Evolutionary conservation across 2,888 invertebrate species (phyloP), one percentile per base, ranked within the genome.

Genomic region (Phasia obesa): DNA sequence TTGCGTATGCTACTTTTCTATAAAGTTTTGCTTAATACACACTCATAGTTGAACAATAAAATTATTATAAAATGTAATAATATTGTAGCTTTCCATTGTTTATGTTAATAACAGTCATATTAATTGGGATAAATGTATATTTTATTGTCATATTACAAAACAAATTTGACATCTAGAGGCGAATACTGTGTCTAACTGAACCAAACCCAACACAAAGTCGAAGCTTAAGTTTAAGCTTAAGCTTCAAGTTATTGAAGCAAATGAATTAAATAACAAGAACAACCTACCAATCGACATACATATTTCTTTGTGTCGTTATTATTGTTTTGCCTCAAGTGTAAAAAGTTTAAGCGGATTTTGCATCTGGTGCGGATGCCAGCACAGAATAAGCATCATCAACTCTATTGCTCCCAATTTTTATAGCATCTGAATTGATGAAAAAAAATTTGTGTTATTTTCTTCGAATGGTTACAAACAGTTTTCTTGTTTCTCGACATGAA

Each of bases 61-160:
- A 70, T 23, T 49, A 71, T 59, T 59, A 60, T 49, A 49, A 23
- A 49, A 71, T 49, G 49, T 17, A 70, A 71, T 59, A 35, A 23
- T 23, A 47, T 35, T 19, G 4, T 15, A n/a, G 35, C 23, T 51
- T 73, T 60, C n/a, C 9, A 38, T 51, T 73, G 60, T 51, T n/a
- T 51, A 73, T 60, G 38, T 38, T 64, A 64, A 44, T 64, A 27
- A 44, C 44, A 55, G 17, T 49, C 70, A 55, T 62, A 57, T 42
- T 80, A 80, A 80, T 75, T 70, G 80, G 70, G 69, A 75, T 70
- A 75, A 64, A 64, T 81, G 64, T 74, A 42, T 38, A 35, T 75
- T 69, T 75, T 62, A 81, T 70, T 80, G 69, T 75, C 74, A 57
- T 64, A 62, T 31, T 47, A 64, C 57, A 59, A 69, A 74, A 49